These are phyloP conservation scores for Cyphomyrus discorhynchus DNA, from an alignment of 2,113 vertebrate species.

Conservation along the genomic window DNA sequence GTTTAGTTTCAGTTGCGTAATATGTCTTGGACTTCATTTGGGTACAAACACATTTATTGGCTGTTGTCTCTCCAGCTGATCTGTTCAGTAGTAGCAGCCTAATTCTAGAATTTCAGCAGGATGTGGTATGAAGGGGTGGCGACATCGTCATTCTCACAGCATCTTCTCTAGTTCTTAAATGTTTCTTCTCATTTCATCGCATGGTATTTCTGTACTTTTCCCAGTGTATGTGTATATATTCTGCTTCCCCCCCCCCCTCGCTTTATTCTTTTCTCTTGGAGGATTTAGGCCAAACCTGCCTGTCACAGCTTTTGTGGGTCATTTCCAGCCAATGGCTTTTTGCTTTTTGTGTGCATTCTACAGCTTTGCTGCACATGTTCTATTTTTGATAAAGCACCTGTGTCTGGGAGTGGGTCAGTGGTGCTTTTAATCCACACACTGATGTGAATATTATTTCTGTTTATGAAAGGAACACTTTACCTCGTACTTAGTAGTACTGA, in stretches of 20 bases:
- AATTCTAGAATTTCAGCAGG: not conserved
- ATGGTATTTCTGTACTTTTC: not conserved
- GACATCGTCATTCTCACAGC: not conserved
- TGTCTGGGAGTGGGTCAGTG: constrained; percentile 33
- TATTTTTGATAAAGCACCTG: constrained; percentile 42
- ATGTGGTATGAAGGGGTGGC: not conserved
- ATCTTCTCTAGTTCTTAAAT: not conserved
- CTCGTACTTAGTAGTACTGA: constrained; percentile 21
- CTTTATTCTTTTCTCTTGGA: not conserved
- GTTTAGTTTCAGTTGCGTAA: not conserved
- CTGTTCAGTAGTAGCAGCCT: not conserved
- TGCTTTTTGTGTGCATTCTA: constrained; percentile 30
- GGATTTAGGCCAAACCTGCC: constrained; percentile 13
- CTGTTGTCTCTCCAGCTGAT: not conserved
- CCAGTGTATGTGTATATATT: not conserved
- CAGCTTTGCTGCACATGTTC: constrained; percentile 29
- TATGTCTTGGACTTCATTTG: not conserved
- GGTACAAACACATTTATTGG: not conserved
- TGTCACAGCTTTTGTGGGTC: constrained; percentile 16
- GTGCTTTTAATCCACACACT: constrained; percentile 26
- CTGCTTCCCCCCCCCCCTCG: not conserved
- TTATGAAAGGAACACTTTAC: constrained; percentile 19
- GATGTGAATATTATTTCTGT: constrained; percentile 32
- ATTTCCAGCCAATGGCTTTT: constrained; percentile 26
- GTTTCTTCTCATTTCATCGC: not conserved